These are phyloP conservation scores for Dryas iulia DNA, from an alignment of 1,140 invertebrate species.

Conservation along the genomic window DNA sequence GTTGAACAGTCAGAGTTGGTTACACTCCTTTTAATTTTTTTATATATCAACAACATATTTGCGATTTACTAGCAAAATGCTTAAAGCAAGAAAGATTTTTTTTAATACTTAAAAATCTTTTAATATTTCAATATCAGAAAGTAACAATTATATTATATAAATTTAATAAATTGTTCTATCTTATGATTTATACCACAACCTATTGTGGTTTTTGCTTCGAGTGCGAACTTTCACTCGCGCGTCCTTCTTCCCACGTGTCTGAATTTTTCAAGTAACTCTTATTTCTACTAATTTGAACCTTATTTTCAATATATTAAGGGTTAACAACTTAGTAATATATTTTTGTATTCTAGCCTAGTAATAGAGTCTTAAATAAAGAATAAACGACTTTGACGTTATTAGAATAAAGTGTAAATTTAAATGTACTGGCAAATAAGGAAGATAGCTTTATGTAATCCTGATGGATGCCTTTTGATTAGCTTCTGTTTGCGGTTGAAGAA, in stretches of 20 bases:
- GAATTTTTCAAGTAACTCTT: background rate
- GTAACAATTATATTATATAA: no score
- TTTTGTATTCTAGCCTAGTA: background rate
- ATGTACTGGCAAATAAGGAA: constrained; percentile 5
- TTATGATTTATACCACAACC: constrained; percentile 19
- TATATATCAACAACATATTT: no score
- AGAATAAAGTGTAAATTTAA: background rate
- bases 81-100: no score
- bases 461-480: constrained; percentile 13
- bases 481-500: background rate
- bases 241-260: constrained; percentile 25
- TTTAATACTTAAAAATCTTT: no score
- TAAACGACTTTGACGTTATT: background rate
- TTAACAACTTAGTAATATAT: background rate
- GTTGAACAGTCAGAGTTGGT: no score
- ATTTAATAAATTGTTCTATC: background rate
- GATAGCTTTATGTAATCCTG: constrained; percentile 13
- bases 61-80: no score
- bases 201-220: constrained; percentile 32
- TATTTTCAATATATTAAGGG: background rate
- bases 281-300: background rate
- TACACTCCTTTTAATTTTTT: no score
- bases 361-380: background rate
- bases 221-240: constrained; percentile 35
- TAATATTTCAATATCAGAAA: no score